Conservation (phyloP, 2,797 vertebrate genomes). For the Rhynchotus rufescens region DNA sequence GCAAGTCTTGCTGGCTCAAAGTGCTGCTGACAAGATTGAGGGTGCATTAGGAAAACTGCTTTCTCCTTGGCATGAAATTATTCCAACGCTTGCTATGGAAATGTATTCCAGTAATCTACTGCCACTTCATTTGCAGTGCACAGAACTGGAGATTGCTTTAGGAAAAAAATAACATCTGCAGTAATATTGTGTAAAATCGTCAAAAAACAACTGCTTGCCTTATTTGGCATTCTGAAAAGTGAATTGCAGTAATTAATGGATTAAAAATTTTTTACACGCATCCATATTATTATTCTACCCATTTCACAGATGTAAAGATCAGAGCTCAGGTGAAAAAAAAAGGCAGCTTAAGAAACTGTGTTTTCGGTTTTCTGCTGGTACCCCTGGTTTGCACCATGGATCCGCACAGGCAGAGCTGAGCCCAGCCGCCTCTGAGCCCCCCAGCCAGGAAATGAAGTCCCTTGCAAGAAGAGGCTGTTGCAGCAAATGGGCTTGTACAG, state of each 20-base stretch:
- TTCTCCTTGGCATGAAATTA: slow-evolving; percentile 45
- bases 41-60: background rate
- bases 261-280: background rate
- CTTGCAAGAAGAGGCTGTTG: background rate
- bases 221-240: background rate
- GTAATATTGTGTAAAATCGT: background rate
- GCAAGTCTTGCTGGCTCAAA: background rate
- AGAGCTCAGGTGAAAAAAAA: background rate
- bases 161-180: background rate
- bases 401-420: background rate
- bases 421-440: background rate
- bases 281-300: background rate
- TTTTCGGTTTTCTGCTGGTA: background rate
- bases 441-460: background rate
- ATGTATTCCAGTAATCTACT: slow-evolving; percentile 37
- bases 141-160: background rate
- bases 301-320: background rate
- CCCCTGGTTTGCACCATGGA: background rate
- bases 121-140: background rate
- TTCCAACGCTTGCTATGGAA: background rate
- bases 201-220: background rate
- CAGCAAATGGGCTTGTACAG: background rate
- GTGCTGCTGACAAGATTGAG: slow-evolving; percentile 23
- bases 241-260: slow-evolving; percentile 7
- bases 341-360: background rate